These are phyloP conservation scores for Anoplius nigerrimus DNA, from an alignment of 2,888 invertebrate genomes.

Conservation along the genomic window DNA sequence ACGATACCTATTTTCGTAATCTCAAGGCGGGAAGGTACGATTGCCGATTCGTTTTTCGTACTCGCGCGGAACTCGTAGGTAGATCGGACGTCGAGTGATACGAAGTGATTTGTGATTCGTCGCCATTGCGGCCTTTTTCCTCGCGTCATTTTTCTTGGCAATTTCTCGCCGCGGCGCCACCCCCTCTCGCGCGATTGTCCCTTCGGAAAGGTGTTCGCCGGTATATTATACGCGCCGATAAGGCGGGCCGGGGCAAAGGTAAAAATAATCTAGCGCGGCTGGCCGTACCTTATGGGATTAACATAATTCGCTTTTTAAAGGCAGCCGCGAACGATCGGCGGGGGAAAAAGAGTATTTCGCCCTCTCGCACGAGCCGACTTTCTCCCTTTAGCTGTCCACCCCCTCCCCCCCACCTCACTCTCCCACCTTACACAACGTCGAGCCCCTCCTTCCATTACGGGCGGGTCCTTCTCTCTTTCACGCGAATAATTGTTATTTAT, in stretches of 20 bases:
- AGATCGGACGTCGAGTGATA: neutral
- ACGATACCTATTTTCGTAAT: neutral
- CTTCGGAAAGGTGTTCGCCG: neutral
- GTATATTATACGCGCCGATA: neutral
- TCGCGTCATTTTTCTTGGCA: neutral
- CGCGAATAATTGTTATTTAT: constrained; percentile 56
- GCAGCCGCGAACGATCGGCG: constrained; percentile 2
- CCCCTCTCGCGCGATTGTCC: neutral
- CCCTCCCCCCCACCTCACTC: constrained; percentile 17
- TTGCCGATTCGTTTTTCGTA: too few species aligned
- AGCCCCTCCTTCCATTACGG: constrained; percentile 15
- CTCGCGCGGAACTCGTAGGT: too few species aligned
- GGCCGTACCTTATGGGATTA: neutral
- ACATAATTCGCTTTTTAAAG: neutral
- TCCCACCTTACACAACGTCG: neutral
- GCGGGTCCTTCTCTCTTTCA: constrained; percentile 27
- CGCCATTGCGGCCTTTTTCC: neutral
- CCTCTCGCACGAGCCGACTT: neutral
- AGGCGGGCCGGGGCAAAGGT: neutral
- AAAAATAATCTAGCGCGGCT: neutral
- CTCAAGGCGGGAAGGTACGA: too few species aligned
- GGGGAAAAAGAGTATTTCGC: neutral
- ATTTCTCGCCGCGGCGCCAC: constrained; percentile 4
- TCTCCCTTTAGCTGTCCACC: constrained; percentile 4
- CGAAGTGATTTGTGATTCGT: neutral